Base-by-base conservation (phyloP, 2,797 vertebrate species). In the Microhierax caerulescens region DNA sequence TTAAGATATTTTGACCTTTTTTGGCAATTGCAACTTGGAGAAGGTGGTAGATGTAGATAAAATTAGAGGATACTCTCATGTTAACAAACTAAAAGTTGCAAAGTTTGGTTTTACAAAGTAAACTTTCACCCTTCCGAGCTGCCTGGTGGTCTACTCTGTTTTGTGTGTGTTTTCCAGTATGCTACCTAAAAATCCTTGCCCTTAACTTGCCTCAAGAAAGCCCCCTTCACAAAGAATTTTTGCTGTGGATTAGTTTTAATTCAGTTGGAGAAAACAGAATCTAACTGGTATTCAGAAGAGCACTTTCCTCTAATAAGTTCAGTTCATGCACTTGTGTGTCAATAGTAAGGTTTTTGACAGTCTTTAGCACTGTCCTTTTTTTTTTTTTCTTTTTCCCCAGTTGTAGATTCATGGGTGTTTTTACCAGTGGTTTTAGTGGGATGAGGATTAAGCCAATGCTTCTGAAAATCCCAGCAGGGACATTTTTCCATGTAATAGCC, bases 21-120 rank as follows among this genome's bases (percentile, higher is more conserved):
- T 91, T 97, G 98, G 96, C 97, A 96, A 60, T 76, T 37, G 85
- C 47, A 63, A 81, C 95, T 92, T 18, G 16, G 85, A 94, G 94
- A 95, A 97, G 88, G 96, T 76, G 93, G 97, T 90, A 43, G 96
- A 94, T 96, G 85, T 72, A 86, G 94, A 93, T 92, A 96, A 98
- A 97, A 97, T 97, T 96, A 98, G 97, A 97, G 96, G 94, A 95
- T 76, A 92, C 90, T 94, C 96, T 98, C 96, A 93, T 95, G 97
- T 96, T 96, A 95, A 93, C 97, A 97, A 77, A 97, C 95, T 97
- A 93, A 97, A 96, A 83, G 75, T 95, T 96, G 93, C 85, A 65
- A 96, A 86, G 83, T 93, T 97, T 94, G 95, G 95, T 94, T 98
- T 97, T 95, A 85, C 88, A 96, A 95, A 96, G 77, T 95, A 97